Conservation (phyloP, 2,113 vertebrate genomes). For the Boleophthalmus pectinirostris region DNA sequence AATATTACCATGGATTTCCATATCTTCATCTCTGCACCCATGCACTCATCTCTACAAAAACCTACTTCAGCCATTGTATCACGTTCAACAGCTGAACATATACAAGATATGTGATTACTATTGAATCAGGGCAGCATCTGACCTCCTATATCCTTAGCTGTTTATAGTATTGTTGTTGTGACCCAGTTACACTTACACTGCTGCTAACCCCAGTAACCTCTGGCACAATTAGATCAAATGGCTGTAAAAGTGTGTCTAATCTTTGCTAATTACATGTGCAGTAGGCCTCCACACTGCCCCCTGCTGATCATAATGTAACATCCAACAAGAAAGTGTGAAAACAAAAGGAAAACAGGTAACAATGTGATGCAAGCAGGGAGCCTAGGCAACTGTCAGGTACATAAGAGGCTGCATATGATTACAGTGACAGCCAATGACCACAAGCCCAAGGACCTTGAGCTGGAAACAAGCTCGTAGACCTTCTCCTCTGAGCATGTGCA, state of each 20-base stretch:
- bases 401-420: slow-evolving; percentile 18
- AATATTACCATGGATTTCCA: too few relatives aligned
- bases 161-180: background rate
- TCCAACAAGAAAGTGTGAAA: background rate
- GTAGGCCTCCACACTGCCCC: background rate
- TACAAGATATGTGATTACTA: background rate
- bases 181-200: slow-evolving; percentile 1
- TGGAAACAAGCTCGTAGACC: background rate
- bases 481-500: background rate
- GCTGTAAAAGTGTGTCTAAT: slow-evolving; percentile 19
- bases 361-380: slow-evolving; percentile 22
- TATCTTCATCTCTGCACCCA: too few relatives aligned
- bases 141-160: background rate
- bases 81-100: too few relatives aligned
- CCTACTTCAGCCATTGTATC: too few relatives aligned
- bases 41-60: too few relatives aligned
- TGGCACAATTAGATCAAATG: slow-evolving; percentile 19
- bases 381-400: slow-evolving; percentile 37
- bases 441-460: background rate
- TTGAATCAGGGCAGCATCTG: background rate
- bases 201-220: slow-evolving; percentile 12
- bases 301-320: slow-evolving; percentile 4
- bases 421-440: slow-evolving; percentile 1
- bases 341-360: slow-evolving; percentile 16
- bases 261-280: slow-evolving; percentile 39